These are phyloP conservation scores for Melanerpes formicivorus DNA, from an alignment of 2,113 vertebrate species.

Conservation along the genomic window DNA sequence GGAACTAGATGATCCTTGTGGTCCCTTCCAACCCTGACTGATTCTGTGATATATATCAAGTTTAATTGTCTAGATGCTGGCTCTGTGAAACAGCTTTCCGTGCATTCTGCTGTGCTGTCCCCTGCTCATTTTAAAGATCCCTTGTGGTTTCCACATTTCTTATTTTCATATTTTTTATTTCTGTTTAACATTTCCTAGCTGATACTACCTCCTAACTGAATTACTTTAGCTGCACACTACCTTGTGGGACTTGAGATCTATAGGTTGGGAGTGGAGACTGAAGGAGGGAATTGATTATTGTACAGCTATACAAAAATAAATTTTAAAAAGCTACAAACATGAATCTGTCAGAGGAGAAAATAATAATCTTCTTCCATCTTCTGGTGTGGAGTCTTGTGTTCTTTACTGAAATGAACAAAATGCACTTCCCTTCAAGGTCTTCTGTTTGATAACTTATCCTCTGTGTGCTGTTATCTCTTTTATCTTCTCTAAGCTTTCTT, in stretches of 20 bases:
- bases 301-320: conserved; percentile 16
- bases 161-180: neutral
- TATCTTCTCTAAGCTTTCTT: neutral
- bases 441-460: conserved; percentile 11
- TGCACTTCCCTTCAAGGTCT: conserved; percentile 41
- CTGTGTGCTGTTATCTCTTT: neutral
- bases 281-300: neutral
- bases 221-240: neutral
- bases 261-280: neutral
- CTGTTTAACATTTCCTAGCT: neutral
- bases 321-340: neutral
- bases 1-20: no score
- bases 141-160: neutral
- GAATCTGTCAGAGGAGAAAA: conserved; percentile 45
- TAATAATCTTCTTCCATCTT: conserved; percentile 39
- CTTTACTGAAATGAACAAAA: conserved; percentile 55
- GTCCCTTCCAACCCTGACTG: no score
- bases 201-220: neutral
- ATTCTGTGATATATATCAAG: neutral
- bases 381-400: neutral
- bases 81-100: neutral
- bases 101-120: neutral
- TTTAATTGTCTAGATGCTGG: neutral
- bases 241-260: conserved; percentile 13
- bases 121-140: neutral